Base-by-base conservation (phyloP, 2,888 invertebrate genomes). In the Andricus quercusramuli region DNA sequence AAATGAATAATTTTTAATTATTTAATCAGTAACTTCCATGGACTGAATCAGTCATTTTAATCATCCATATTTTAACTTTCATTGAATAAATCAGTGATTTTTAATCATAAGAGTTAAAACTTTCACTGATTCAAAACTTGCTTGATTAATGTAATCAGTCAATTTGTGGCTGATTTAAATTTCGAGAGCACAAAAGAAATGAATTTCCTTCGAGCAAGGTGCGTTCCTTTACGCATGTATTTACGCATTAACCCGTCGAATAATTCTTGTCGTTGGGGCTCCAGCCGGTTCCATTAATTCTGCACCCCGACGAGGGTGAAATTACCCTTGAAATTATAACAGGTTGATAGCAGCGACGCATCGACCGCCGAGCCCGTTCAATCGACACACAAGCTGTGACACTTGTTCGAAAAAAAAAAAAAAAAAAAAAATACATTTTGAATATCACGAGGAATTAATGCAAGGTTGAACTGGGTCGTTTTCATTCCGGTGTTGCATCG, bases 281-380 rank as follows among this genome's bases (percentile, higher is more conserved):
- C 56, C 74, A 74, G 74, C 74, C 74, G 74, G 84, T 87, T 87
- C 84, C 86, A 87, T 88, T 88, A 86, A 88, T 88, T 86, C 44
- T 51, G 80, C 80, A 81, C 78, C 80, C 80, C 80, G 84, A 81
- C 79, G 83, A 84, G 88, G 87, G 87, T 87, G 86, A 88, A 88
- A 88, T 88, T 88, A 88, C 88, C 87, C 88, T 88, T 88, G 88
- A 88, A 88, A 88, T 86, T 88, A 87, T 88, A 87, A 85, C 88
- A 86, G 88, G 86, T 88, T 88, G 86, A 86, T 88, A 86, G 83
- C 85, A 83, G 78, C 82, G 81, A 66, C 83, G 44, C 79, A 83
- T 83, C 37, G 74, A 84, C 81, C 77, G 83, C 13, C 8, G 20
- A 41, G 41, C 67, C 44, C 66, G 65, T 47, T 65, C 77, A 80